Evolutionary conservation across 2,113 vertebrate genomes (phyloP).

Genomic region (Sebastes schlegelii): DNA sequence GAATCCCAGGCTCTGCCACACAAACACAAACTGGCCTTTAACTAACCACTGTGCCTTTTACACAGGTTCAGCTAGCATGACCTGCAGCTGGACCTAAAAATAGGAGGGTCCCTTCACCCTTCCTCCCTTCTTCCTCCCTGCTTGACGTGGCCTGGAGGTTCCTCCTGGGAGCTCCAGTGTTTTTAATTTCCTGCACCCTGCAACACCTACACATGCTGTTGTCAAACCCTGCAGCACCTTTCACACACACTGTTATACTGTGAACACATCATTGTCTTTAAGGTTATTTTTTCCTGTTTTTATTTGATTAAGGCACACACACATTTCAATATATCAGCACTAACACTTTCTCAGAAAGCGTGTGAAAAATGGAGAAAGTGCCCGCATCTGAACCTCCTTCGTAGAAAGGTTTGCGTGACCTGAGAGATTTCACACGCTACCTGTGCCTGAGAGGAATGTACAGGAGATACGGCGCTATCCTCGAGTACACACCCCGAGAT

Average conservation of each 20-base stretch:
- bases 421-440: slow-evolving; percentile 55
- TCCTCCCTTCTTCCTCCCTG: background rate
- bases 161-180: slow-evolving; percentile 6
- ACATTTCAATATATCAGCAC: background rate
- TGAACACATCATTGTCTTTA: slow-evolving; percentile 38
- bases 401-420: slow-evolving; percentile 58
- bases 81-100: slow-evolving; percentile 36
- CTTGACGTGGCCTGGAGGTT: slow-evolving; percentile 14
- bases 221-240: slow-evolving; percentile 32
- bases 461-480: slow-evolving; percentile 47
- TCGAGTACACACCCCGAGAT: slow-evolving; percentile 65
- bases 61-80: slow-evolving; percentile 4
- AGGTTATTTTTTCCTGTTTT: background rate
- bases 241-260: slow-evolving; percentile 26
- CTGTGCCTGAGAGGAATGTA: slow-evolving; percentile 63
- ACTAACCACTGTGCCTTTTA: background rate
- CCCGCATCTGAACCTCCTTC: slow-evolving; percentile 3
- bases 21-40: background rate
- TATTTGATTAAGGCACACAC: background rate
- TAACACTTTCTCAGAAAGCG: background rate
- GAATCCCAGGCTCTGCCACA: slow-evolving; percentile 49
- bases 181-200: slow-evolving; percentile 35
- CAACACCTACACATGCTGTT: slow-evolving; percentile 46
- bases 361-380: slow-evolving; percentile 31
- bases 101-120: slow-evolving; percentile 7